These are phyloP conservation scores for Shinisaurus crocodilurus DNA, from an alignment of 2,113 vertebrate species.

Conservation along the genomic window DNA sequence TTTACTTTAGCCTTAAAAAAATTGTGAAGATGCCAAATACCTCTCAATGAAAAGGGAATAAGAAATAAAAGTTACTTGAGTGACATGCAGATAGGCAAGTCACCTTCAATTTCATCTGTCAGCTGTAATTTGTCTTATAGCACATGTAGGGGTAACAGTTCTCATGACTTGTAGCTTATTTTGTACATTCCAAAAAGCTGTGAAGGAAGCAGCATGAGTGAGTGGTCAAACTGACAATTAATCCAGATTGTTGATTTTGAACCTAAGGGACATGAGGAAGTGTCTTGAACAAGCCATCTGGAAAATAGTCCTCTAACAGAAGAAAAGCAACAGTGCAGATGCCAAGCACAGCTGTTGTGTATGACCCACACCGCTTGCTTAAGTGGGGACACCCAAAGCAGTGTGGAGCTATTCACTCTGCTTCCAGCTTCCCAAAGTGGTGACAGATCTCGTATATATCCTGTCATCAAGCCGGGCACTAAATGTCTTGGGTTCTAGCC, in stretches of 20 bases:
- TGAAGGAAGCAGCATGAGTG: neutral
- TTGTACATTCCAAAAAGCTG: neutral
- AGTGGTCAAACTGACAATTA: neutral
- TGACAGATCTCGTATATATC: neutral
- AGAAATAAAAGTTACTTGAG: conserved; percentile 1
- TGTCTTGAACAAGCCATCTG: neutral
- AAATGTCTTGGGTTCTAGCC: neutral
- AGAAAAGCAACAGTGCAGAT: neutral
- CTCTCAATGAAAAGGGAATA: conserved; percentile 5
- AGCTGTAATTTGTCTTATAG: neutral
- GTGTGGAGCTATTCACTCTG: neutral
- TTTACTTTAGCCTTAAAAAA: conserved; percentile 1
- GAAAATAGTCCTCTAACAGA: neutral
- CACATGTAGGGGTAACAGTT: neutral
- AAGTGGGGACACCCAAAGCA: neutral
- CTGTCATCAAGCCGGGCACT: neutral
- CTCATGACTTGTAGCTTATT: neutral
- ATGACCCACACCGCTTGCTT: neutral
- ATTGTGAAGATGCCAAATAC: neutral
- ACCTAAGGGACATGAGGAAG: neutral
- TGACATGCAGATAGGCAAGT: conserved; percentile 1
- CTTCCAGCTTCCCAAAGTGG: neutral
- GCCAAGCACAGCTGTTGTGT: neutral
- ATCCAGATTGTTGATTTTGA: neutral
- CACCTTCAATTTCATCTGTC: neutral